These are phyloP conservation scores for Hipposideros larvatus DNA, from an alignment of 2,797 vertebrate genomes.

Conservation along the genomic window DNA sequence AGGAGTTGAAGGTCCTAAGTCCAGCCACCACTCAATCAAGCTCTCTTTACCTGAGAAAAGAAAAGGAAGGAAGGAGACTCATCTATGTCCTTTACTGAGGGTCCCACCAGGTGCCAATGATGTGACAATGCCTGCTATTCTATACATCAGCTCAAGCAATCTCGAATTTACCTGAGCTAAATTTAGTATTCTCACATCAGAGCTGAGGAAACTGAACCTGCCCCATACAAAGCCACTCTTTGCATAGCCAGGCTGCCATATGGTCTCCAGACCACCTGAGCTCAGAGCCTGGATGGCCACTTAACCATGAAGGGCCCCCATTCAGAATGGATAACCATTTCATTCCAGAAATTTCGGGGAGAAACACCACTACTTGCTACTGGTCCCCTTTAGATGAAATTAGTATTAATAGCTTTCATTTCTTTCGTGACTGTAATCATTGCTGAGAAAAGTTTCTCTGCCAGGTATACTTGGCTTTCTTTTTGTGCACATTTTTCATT, in stretches of 20 bases:
- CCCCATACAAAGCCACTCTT: background rate
- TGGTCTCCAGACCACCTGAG: background rate
- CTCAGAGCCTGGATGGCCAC: background rate
- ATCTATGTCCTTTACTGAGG: background rate
- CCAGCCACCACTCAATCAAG: background rate
- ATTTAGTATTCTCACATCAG: background rate
- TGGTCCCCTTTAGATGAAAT: background rate
- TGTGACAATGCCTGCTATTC: fast-evolving
- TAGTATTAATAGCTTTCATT: background rate
- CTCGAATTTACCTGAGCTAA: background rate
- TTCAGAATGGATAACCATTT: background rate
- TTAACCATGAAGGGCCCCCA: background rate
- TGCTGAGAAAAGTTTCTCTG: background rate
- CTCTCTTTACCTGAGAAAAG: background rate
- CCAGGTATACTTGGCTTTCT: background rate
- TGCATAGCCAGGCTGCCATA: background rate
- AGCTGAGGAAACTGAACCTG: background rate
- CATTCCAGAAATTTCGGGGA: background rate
- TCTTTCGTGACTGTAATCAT: background rate
- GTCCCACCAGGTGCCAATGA: background rate
- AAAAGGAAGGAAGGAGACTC: background rate
- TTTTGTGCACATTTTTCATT: background rate
- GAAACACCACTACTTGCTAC: background rate
- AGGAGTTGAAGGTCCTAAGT: background rate
- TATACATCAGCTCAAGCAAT: fast-evolving